Percentiles rank a stretch among this genome's conserved stretches.
phyloP scores from a whole-genome alignment of 2,113 vertebrate genomes.

The Illadopsis cleaveri region DNA sequence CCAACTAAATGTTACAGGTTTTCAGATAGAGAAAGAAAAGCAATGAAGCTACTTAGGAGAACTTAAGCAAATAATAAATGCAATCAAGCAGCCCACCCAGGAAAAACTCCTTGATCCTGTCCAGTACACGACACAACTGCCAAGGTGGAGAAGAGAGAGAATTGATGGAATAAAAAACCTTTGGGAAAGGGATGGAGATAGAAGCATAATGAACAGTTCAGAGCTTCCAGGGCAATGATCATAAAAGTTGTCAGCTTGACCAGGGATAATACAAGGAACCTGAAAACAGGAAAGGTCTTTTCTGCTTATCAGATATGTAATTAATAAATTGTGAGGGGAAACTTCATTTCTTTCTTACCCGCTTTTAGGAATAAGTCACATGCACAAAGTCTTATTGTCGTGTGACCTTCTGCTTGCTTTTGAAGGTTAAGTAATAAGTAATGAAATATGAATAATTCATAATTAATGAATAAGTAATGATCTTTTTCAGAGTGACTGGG shows the following conservation, averaged over 20 bases:
- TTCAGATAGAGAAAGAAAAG: background rate
- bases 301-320: background rate
- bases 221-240: background rate
- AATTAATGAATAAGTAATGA: slow-evolving; percentile 53
- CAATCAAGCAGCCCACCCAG: background rate
- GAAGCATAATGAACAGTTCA: background rate
- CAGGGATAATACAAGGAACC: background rate
- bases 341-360: background rate
- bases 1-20: background rate
- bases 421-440: slow-evolving; percentile 59
- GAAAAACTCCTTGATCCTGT: background rate
- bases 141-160: background rate
- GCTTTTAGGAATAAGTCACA: slow-evolving; percentile 15
- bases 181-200: background rate
- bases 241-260: background rate
- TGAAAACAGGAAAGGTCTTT: background rate
- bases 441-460: slow-evolving; percentile 58
- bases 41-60: background rate
- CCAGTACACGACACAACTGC: background rate
- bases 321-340: background rate
- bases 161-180: background rate
- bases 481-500: background rate
- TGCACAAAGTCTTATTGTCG: background rate
- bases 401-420: slow-evolving; percentile 28
- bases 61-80: background rate